Conservation (phyloP, 2,113 vertebrate genomes). For the Otus sunia region DNA sequence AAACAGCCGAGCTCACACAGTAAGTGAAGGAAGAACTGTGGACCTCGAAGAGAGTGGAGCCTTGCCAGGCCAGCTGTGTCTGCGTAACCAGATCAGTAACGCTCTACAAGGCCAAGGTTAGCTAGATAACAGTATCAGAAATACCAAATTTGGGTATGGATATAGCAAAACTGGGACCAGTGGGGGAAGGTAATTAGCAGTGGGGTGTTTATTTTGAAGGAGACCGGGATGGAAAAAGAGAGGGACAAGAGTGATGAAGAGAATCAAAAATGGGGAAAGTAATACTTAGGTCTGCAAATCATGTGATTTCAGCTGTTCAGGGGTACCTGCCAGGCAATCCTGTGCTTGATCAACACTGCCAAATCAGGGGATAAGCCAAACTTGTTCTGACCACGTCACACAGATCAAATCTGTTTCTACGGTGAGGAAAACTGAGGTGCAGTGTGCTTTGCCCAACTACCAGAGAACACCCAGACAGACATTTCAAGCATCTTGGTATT, state of each 20-base stretch:
- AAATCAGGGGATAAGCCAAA: not conserved
- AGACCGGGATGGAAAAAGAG: accelerated
- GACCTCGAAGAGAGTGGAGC: not conserved
- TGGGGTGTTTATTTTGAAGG: not conserved
- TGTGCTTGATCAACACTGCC: not conserved
- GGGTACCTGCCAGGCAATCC: not conserved
- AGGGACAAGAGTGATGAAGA: not conserved
- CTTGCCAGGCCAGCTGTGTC: not conserved
- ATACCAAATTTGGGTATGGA: not conserved
- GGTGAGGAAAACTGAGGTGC: not conserved
- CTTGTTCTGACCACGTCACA: not conserved
- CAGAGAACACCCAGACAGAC: not conserved
- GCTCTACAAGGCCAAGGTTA: not conserved
- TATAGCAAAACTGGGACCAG: not conserved
- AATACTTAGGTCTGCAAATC: not conserved
- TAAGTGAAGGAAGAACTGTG: not conserved
- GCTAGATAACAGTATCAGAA: not conserved
- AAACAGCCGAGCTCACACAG: not conserved
- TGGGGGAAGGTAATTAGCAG: not conserved
- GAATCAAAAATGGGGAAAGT: not conserved
- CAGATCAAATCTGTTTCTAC: not conserved
- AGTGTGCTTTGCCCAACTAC: not conserved
- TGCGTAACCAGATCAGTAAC: not conserved
- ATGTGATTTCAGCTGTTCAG: not conserved
- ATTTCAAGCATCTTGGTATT: not conserved